Evolutionary conservation across 1,140 invertebrate species (phyloP).

Genomic region (Muscidifurax raptorellus): DNA sequence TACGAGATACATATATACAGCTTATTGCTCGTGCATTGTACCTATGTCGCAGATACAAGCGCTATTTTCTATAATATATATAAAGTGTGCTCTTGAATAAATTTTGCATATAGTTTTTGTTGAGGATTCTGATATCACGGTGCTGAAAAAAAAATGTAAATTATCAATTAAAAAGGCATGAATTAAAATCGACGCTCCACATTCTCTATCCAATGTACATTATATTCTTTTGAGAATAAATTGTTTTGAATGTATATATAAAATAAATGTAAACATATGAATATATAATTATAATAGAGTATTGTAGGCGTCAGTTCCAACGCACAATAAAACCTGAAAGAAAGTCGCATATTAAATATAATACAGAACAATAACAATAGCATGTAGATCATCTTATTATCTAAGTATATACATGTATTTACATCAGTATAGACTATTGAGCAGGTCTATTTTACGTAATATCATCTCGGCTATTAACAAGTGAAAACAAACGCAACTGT

Average conservation of each 20-base stretch:
- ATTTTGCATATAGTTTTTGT: background rate
- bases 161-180: background rate
- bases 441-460: background rate
- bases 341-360: background rate
- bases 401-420: background rate
- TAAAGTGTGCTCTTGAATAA: background rate
- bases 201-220: too few relatives aligned
- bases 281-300: background rate
- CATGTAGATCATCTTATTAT: background rate
- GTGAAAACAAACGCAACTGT: too few relatives aligned
- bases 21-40: too few relatives aligned
- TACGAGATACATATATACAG: background rate
- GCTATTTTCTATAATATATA: background rate
- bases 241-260: background rate
- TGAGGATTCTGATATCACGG: background rate
- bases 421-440: background rate
- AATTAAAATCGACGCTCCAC: too few relatives aligned
- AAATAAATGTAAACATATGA: background rate
- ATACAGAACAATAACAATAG: background rate
- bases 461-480: too few relatives aligned
- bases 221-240: too few relatives aligned
- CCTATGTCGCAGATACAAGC: too few relatives aligned
- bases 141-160: background rate
- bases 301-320: background rate
- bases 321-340: background rate